phyloP scores from a whole-genome alignment of 92 coral and sea anemone genomes.

The Siderastrea siderea region DNA sequence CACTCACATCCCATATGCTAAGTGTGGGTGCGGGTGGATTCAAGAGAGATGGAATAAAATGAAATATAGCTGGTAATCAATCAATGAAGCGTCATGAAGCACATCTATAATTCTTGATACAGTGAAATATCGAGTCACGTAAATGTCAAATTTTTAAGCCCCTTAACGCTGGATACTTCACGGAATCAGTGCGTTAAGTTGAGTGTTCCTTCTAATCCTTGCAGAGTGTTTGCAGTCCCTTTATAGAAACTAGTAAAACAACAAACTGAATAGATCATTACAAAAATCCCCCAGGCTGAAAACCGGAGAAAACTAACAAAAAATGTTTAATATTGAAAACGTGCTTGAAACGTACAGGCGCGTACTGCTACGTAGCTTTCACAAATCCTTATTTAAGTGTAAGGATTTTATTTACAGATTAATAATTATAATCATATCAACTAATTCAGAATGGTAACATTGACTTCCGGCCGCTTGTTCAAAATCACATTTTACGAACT shows the following conservation, averaged over 20 bases:
- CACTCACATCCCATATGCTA: neutral
- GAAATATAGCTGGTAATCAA: neutral
- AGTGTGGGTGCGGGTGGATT: neutral
- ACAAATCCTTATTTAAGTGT: too few species aligned
- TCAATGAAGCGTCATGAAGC: neutral
- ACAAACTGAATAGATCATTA: neutral
- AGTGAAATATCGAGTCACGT: slow-evolving; percentile 1
- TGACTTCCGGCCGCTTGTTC: too few species aligned
- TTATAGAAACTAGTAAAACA: neutral
- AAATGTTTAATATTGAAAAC: too few species aligned
- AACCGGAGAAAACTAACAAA: neutral
- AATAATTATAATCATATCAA: too few species aligned
- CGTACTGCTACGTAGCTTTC: too few species aligned
- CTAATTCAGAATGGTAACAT: too few species aligned
- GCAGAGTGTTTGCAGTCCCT: neutral
- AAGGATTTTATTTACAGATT: too few species aligned
- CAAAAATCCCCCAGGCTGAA: neutral
- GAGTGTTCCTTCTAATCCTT: neutral
- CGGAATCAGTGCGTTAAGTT: neutral
- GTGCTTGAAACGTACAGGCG: too few species aligned
- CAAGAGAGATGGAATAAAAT: neutral
- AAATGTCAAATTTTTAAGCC: slow-evolving; percentile 13
- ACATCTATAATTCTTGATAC: neutral
- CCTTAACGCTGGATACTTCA: neutral
- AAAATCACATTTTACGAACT: too few species aligned